Conservation (phyloP, 2,888 invertebrate species). For the Baccha elongata region DNA sequence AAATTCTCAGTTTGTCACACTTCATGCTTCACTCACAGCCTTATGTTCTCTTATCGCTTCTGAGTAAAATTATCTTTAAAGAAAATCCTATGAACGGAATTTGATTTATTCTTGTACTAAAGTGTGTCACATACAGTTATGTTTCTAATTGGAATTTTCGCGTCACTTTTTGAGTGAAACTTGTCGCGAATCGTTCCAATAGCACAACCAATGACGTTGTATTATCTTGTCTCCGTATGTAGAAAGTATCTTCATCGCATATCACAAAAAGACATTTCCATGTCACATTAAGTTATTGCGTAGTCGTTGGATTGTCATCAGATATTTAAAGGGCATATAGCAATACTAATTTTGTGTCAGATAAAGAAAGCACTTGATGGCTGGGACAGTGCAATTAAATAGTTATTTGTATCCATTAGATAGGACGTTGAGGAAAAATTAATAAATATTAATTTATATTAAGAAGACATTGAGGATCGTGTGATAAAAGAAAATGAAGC, state of each 20-base stretch:
- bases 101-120: neutral
- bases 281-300: neutral
- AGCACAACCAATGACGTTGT: conserved; percentile 17
- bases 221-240: conserved; percentile 26
- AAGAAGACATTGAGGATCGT: too few species aligned
- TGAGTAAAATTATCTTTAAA: neutral
- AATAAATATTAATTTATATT: too few species aligned
- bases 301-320: neutral
- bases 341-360: neutral
- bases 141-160: conserved; percentile 52
- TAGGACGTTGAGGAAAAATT: neutral
- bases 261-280: neutral
- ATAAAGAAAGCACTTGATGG: neutral
- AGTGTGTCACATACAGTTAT: neutral
- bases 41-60: neutral
- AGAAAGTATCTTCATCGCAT: neutral
- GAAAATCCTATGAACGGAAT: neutral
- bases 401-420: too few species aligned
- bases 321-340: neutral
- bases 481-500: too few species aligned
- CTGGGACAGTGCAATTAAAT: too few species aligned
- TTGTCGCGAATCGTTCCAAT: conserved; percentile 37
- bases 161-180: conserved; percentile 56
- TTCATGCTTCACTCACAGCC: neutral
- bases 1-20: neutral